Conservation (phyloP, 1,140 invertebrate species). For the Harpegnathos saltator region DNA sequence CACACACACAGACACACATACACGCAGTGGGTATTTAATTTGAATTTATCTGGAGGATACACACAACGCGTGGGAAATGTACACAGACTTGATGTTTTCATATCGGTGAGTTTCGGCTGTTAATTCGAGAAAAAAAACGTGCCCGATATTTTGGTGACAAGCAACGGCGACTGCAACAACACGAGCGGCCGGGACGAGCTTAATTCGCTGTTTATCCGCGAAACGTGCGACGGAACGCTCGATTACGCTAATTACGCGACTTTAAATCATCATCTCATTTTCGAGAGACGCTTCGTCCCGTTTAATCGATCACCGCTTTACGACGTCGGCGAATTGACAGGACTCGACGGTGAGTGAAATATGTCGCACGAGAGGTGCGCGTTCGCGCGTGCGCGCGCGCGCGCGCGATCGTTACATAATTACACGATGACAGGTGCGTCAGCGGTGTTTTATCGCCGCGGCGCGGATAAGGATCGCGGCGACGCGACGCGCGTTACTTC, state of each 20-base stretch:
- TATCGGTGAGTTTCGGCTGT: not conserved
- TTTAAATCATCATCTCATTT: slow-evolving; percentile 40
- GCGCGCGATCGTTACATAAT: slow-evolving; percentile 60
- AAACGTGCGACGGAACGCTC: not conserved
- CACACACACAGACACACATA: too few relatives aligned
- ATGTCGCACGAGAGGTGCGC: slow-evolving; percentile 22
- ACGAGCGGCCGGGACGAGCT: not conserved
- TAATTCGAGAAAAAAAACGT: not conserved
- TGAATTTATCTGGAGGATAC: not conserved
- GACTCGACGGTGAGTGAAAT: slow-evolving; percentile 17
- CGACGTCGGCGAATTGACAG: slow-evolving; percentile 29
- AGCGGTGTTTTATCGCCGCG: slow-evolving; percentile 61
- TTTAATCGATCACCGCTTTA: slow-evolving; percentile 58
- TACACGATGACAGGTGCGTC: slow-evolving; percentile 72
- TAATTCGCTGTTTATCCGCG: not conserved
- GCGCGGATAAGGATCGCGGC: slow-evolving; percentile 68
- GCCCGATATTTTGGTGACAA: not conserved
- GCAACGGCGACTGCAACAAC: too few relatives aligned
- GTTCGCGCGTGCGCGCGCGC: not conserved
- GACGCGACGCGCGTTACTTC: too few relatives aligned
- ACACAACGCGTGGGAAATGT: not conserved
- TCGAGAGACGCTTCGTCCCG: not conserved
- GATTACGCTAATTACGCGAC: slow-evolving; percentile 11
- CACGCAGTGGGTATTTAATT: not conserved
- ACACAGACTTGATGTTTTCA: not conserved